Conservation (phyloP, 2,113 vertebrate species). For the Hippocampus guttulatus region DNA sequence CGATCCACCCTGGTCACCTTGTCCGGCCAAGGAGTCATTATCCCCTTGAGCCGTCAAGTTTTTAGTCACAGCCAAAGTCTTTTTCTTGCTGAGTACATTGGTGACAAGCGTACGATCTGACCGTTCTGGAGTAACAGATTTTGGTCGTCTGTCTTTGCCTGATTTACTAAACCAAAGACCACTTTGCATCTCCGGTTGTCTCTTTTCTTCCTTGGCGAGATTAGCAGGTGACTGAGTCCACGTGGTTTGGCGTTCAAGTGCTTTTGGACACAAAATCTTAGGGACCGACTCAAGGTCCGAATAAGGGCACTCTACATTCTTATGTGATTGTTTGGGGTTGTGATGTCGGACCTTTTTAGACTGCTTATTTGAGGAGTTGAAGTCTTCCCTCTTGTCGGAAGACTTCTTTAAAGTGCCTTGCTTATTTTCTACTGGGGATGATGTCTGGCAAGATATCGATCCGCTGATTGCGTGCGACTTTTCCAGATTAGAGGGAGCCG, state of each 20-base stretch:
- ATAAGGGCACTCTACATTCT: slow-evolving; percentile 64
- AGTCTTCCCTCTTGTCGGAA: slow-evolving; percentile 58
- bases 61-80: slow-evolving; percentile 45
- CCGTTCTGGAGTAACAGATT: slow-evolving; percentile 53
- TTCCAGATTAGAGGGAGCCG: slow-evolving; percentile 23
- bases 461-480: slow-evolving; percentile 48
- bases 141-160: slow-evolving; percentile 66
- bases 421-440: slow-evolving; percentile 31
- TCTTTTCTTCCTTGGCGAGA: slow-evolving; percentile 61
- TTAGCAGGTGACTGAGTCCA: slow-evolving; percentile 17
- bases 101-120: slow-evolving; percentile 61
- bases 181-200: slow-evolving; percentile 60
- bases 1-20: slow-evolving; percentile 18
- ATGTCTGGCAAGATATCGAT: slow-evolving; percentile 25
- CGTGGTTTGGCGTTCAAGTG: slow-evolving; percentile 56
- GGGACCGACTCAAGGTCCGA: slow-evolving; percentile 73
- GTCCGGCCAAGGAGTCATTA: slow-evolving; percentile 3
- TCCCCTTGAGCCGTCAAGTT: slow-evolving; percentile 24
- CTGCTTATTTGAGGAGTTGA: slow-evolving; percentile 42
- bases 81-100: slow-evolving; percentile 66
- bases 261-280: slow-evolving; percentile 74
- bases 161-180: slow-evolving; percentile 75
- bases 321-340: slow-evolving; percentile 30
- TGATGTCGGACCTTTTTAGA: slow-evolving; percentile 32
- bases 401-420: slow-evolving; percentile 59